These are phyloP conservation scores for Saiga tatarica DNA, from an alignment of 2,113 vertebrate genomes.

Conservation along the genomic window DNA sequence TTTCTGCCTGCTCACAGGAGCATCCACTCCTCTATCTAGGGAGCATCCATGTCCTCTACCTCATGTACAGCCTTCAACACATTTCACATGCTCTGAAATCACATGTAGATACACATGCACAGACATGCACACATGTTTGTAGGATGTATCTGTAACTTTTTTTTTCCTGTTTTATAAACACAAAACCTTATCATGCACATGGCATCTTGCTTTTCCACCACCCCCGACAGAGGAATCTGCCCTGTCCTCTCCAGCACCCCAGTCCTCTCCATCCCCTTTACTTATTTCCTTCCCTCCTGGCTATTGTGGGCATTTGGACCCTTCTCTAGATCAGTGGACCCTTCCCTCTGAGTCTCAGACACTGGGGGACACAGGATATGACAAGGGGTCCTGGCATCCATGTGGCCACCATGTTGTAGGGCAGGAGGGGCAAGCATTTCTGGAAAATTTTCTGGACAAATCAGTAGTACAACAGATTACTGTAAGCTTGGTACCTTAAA, in stretches of 20 bases:
- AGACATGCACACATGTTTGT: neutral
- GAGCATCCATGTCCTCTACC: neutral
- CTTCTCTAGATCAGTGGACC: neutral
- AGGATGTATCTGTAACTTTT: neutral
- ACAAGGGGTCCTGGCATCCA: neutral
- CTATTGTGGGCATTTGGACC: neutral
- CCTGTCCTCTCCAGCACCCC: neutral
- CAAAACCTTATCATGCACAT: neutral
- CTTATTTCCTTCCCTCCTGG: neutral
- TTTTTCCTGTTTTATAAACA: neutral
- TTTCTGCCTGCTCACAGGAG: neutral
- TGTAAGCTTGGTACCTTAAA: neutral
- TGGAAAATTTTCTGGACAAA: neutral
- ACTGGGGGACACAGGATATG: neutral
- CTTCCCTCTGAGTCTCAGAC: neutral
- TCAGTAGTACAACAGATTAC: neutral
- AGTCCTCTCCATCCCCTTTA: neutral
- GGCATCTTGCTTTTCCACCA: neutral
- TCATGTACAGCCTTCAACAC: too few species aligned
- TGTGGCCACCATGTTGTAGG: neutral
- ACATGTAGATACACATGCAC: neutral
- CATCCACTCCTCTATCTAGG: neutral
- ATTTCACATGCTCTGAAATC: neutral
- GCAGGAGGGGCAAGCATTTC: neutral
- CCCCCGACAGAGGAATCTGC: rapidly evolving